These are phyloP conservation scores for Hydroisotoma schaefferi DNA, from an alignment of 2,888 invertebrate species.

Conservation along the genomic window DNA sequence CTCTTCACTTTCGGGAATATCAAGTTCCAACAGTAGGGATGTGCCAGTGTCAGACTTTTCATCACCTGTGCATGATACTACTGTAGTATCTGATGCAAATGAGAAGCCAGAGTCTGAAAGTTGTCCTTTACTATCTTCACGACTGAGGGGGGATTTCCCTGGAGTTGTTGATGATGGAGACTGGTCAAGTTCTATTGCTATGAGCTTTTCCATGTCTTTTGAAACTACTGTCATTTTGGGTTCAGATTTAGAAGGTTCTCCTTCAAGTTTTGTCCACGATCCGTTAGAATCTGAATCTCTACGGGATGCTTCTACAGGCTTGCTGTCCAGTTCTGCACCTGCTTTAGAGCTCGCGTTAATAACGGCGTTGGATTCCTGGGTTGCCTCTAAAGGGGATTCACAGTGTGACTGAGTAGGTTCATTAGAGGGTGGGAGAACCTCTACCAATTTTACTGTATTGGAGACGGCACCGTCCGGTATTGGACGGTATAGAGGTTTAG, in stretches of 20 bases:
- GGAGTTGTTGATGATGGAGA: not conserved
- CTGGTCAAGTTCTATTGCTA: constrained; percentile 31
- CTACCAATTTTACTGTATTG: too few species aligned
- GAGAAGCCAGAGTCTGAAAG: constrained; percentile 26
- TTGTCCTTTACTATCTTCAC: constrained; percentile 3
- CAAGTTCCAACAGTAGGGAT: not conserved
- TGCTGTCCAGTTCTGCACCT: too few species aligned
- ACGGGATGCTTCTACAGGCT: not conserved
- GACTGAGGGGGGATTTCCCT: not conserved
- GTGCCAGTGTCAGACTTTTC: constrained; percentile 10
- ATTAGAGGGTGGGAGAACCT: too few species aligned
- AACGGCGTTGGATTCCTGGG: too few species aligned
- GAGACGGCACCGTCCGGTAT: too few species aligned
- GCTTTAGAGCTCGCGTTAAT: too few species aligned
- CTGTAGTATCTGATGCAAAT: constrained; percentile 31
- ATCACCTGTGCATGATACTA: constrained; percentile 25
- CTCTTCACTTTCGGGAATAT: too few species aligned
- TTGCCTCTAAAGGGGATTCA: too few species aligned
- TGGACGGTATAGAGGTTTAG: too few species aligned
- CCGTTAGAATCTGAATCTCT: constrained; percentile 19
- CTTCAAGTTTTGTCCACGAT: constrained; percentile 30
- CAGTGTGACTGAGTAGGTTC: too few species aligned
- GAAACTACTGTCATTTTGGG: constrained; percentile 32
- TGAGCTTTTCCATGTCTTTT: constrained; percentile 34
- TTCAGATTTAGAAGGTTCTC: constrained; percentile 17